Evolutionary conservation across 2,888 invertebrate genomes (phyloP).

Genomic region (Lycophotia porphyrea): DNA sequence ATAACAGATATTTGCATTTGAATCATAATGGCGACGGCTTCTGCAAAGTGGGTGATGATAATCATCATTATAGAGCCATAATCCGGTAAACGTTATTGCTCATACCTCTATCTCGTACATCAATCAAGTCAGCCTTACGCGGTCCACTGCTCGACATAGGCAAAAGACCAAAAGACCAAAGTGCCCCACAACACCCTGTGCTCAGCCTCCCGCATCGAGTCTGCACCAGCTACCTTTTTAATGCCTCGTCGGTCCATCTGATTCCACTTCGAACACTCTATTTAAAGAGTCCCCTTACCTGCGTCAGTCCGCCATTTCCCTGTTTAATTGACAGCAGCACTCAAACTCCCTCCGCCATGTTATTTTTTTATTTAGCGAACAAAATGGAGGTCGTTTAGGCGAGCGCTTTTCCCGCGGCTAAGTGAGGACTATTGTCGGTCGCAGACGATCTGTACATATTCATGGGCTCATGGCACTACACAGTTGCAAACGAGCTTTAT

Average conservation of each 20-base stretch:
- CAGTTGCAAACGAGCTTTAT: background rate
- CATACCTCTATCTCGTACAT: background rate
- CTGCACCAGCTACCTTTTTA: background rate
- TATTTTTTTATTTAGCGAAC: conserved; percentile 47
- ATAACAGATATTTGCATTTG: background rate
- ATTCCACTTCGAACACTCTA: background rate
- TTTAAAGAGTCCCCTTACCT: background rate
- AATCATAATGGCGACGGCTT: background rate
- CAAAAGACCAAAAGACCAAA: too few species aligned
- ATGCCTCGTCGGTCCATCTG: background rate
- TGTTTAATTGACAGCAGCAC: conserved; percentile 26
- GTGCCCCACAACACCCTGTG: background rate
- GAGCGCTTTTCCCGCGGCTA: conserved; percentile 31
- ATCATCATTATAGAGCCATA: background rate
- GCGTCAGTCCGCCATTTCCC: background rate
- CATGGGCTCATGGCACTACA: conserved; percentile 18
- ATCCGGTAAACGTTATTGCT: background rate
- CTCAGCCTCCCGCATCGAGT: background rate
- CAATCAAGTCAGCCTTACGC: background rate
- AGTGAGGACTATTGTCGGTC: conserved; percentile 48
- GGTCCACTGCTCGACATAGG: background rate
- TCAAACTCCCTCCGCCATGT: conserved; percentile 8
- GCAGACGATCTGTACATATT: conserved; percentile 50
- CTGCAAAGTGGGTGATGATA: background rate
- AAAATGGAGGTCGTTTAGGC: conserved; percentile 37